phyloP scores from a whole-genome alignment of 2,797 vertebrate genomes.

The Sciaenops ocellatus region DNA sequence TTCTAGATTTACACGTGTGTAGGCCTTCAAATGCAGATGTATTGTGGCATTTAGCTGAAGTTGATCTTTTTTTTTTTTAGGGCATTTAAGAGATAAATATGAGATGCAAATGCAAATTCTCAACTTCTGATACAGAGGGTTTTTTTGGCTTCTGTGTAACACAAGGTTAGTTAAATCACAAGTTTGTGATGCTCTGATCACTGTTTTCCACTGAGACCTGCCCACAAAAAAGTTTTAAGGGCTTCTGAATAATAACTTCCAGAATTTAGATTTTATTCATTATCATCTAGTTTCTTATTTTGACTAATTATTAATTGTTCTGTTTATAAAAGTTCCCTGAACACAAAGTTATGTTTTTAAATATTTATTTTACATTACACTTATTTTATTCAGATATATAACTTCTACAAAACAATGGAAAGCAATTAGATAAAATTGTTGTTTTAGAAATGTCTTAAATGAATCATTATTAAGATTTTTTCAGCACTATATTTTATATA shows the following conservation, averaged over 20 bases:
- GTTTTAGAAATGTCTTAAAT: neutral
- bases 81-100: neutral
- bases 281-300: neutral
- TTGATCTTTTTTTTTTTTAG: conserved; percentile 11
- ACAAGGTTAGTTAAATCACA: neutral
- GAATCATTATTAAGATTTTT: neutral
- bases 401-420: neutral
- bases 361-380: neutral
- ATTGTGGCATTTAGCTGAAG: conserved; percentile 36
- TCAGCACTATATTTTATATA: neutral
- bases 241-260: neutral
- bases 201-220: neutral
- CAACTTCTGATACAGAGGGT: conserved; percentile 22
- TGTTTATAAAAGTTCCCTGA: neutral
- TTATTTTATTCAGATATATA: neutral
- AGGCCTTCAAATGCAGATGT: conserved; percentile 36
- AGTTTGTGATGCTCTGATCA: neutral
- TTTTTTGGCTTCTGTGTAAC: conserved; percentile 39
- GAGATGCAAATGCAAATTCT: conserved; percentile 30
- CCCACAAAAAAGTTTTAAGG: neutral
- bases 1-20: conserved; percentile 29
- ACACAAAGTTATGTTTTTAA: neutral
- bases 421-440: neutral
- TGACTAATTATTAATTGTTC: too few relatives aligned
- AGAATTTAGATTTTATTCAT: neutral